Conservation (phyloP, 2,888 invertebrate genomes). For the Drosophila quinaria region DNA sequence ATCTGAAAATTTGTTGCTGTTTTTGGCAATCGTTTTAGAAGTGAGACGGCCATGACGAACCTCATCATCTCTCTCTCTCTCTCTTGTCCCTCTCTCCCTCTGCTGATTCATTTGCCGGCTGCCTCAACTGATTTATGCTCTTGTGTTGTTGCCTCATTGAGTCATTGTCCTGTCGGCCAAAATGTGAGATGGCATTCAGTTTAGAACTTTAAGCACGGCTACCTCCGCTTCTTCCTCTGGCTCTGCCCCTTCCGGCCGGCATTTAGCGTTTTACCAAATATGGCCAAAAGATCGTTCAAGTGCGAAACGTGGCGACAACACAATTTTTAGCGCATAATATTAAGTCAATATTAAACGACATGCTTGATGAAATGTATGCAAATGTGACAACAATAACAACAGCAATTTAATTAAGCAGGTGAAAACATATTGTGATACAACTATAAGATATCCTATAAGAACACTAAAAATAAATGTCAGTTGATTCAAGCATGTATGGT, state of each 20-base stretch:
- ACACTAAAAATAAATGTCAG: not conserved
- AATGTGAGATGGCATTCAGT: slow-evolving; percentile 5
- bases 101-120: slow-evolving; percentile 41
- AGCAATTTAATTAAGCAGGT: slow-evolving; percentile 23
- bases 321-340: slow-evolving; percentile 42
- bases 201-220: slow-evolving; percentile 19
- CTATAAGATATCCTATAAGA: slow-evolving; percentile 13
- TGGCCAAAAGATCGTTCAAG: slow-evolving; percentile 54
- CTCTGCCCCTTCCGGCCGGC: slow-evolving; percentile 46
- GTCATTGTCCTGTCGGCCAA: slow-evolving; percentile 61
- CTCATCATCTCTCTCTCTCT: not conserved
- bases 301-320: slow-evolving; percentile 53
- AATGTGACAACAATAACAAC: slow-evolving; percentile 34
- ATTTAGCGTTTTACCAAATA: slow-evolving; percentile 50
- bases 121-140: slow-evolving; percentile 38
- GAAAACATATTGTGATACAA: not conserved
- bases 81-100: not conserved
- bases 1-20: slow-evolving; percentile 58
- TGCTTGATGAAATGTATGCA: slow-evolving; percentile 52
- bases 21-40: slow-evolving; percentile 75
- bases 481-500: not conserved
- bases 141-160: slow-evolving; percentile 40
- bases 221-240: not conserved
- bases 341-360: slow-evolving; percentile 54
- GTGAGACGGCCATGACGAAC: slow-evolving; percentile 64